Percentiles rank a stretch among this genome's conserved stretches.
Evolutionary conservation across 2,888 invertebrate species (phyloP).

Genomic region (Pyrgus malvae): DNA sequence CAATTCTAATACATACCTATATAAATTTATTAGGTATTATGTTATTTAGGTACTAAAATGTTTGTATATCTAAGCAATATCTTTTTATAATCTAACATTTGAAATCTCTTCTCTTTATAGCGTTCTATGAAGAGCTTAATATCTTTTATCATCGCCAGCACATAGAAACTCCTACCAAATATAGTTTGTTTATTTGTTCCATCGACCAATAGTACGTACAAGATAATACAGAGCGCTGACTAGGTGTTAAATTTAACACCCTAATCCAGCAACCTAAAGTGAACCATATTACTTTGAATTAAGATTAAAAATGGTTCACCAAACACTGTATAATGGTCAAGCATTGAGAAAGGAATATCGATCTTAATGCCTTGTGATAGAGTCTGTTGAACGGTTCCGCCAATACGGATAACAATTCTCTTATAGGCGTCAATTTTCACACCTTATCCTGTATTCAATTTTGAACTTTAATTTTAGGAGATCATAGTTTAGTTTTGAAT

Average conservation of each 20-base stretch:
- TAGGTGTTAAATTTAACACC: constrained; percentile 77
- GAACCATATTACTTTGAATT: constrained; percentile 23
- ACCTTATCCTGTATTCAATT: constrained; percentile 49
- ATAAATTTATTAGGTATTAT: no score
- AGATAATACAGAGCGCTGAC: constrained; percentile 53
- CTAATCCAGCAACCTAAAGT: constrained; percentile 36
- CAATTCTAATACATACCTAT: no score
- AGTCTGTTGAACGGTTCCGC: constrained; percentile 36
- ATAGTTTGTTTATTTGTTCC: constrained; percentile 11
- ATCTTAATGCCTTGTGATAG: constrained; percentile 37
- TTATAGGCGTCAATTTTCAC: constrained; percentile 79
- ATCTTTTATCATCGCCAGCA: neutral
- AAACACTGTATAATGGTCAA: constrained; percentile 31
- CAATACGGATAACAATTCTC: constrained; percentile 33
- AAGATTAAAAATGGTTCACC: constrained; percentile 32
- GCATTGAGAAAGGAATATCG: constrained; percentile 24
- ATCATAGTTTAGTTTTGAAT: constrained; percentile 35
- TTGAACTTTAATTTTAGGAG: constrained; percentile 8
- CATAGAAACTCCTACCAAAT: constrained; percentile 1
- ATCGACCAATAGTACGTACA: constrained; percentile 59
- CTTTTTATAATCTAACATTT: no score
- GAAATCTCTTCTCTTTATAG: no score
- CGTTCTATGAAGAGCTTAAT: no score
- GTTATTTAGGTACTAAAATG: no score
- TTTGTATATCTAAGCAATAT: no score